Conservation (phyloP, 2,113 vertebrate species). For the Hipposideros armiger region DNA sequence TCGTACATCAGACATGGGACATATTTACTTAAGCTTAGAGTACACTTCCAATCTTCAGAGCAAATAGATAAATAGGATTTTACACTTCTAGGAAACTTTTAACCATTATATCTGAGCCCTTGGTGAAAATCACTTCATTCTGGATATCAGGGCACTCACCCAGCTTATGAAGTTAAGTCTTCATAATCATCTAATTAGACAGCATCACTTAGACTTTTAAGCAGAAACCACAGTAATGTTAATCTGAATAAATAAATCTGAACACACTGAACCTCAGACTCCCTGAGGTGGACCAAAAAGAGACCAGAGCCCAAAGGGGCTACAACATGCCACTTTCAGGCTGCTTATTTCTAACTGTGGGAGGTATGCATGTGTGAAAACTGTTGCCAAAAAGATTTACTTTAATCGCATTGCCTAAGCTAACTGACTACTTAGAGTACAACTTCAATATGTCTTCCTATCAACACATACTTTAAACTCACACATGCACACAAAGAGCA, state of each 20-base stretch:
- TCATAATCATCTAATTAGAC: neutral
- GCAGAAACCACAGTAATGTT: accelerated
- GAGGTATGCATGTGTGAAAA: neutral
- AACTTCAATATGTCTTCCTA: neutral
- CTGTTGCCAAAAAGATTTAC: neutral
- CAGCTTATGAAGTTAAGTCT: neutral
- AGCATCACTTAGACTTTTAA: neutral
- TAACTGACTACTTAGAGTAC: neutral
- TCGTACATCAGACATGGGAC: neutral
- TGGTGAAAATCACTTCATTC: neutral
- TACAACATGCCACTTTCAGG: neutral
- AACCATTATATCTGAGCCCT: neutral
- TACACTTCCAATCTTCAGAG: neutral
- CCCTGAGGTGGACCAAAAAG: too few relatives aligned
- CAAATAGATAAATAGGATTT: neutral
- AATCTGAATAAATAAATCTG: neutral
- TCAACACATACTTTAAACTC: neutral
- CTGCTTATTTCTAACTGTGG: neutral
- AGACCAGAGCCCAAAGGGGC: accelerated
- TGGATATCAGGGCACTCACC: neutral
- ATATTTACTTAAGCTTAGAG: neutral
- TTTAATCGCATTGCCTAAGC: neutral
- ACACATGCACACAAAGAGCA: neutral
- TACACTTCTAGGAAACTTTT: constrained; percentile 1
- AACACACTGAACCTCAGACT: neutral